Percentiles rank a stretch among this genome's conserved stretches.
These are phyloP conservation scores for Meandrusa payeni DNA, from an alignment of 2,888 invertebrate genomes.

Conservation along the genomic window DNA sequence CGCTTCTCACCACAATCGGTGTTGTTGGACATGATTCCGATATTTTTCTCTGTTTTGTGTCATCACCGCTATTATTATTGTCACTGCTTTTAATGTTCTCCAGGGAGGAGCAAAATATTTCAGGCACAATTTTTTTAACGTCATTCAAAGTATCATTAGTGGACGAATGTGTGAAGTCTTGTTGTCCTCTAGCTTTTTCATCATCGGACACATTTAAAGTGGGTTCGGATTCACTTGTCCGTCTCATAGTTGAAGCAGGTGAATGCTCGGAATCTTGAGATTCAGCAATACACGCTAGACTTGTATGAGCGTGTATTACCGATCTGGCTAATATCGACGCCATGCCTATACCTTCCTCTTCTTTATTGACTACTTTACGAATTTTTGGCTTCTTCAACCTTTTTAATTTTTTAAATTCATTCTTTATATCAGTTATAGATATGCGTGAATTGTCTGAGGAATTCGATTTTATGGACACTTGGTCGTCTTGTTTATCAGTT, in stretches of 20 bases:
- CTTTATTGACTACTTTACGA: conserved; percentile 53
- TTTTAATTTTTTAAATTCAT: conserved; percentile 65
- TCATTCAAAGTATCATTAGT: conserved; percentile 24
- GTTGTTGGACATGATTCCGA: conserved; percentile 73
- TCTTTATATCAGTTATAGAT: conserved; percentile 63
- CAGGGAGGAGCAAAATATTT: conserved; percentile 60
- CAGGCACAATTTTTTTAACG: conserved; percentile 40
- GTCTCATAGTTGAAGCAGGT: conserved; percentile 57
- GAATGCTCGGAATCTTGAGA: conserved; percentile 73
- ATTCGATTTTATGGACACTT: conserved; percentile 74
- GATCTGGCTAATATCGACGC: conserved; percentile 84
- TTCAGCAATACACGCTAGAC: conserved; percentile 81
- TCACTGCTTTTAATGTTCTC: conserved; percentile 56
- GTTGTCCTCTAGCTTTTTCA: conserved; percentile 34
- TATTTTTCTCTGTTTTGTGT: conserved; percentile 44
- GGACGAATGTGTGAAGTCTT: conserved; percentile 27
- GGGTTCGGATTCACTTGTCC: conserved; percentile 69
- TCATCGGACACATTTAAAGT: conserved; percentile 51
- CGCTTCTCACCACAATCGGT: conserved; percentile 56
- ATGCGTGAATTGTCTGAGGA: conserved; percentile 72
- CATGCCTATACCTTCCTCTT: conserved; percentile 81
- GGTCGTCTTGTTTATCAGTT: conserved; percentile 75
- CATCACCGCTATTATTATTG: conserved; percentile 16
- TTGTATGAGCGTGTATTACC: conserved; percentile 81
- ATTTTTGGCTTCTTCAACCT: conserved; percentile 65